These are phyloP conservation scores for Phanerotoma sp. DNA, from an alignment of 2,888 invertebrate genomes.

Conservation along the genomic window DNA sequence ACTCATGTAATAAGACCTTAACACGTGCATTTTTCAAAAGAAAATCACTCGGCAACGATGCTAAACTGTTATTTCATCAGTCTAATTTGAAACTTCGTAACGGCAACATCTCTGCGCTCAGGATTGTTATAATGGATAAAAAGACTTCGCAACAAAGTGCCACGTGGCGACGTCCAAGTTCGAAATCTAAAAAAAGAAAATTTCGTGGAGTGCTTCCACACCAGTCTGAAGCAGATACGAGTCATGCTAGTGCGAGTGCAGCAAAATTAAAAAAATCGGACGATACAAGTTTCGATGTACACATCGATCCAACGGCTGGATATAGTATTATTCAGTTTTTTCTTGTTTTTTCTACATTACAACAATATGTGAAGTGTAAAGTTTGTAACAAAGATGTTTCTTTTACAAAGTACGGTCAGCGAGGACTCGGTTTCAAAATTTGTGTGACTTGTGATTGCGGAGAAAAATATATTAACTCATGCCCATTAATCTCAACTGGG, in stretches of 20 bases:
- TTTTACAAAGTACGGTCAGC: constrained; percentile 25
- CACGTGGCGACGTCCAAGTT: constrained; percentile 24
- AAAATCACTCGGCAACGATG: too few species aligned
- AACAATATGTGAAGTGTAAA: constrained; percentile 28
- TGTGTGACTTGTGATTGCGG: constrained; percentile 30
- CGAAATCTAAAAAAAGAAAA: constrained; percentile 22
- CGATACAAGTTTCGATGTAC: constrained; percentile 23
- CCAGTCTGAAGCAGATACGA: constrained; percentile 16
- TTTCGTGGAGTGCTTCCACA: constrained; percentile 25
- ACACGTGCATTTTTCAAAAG: too few species aligned
- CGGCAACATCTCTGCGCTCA: too few species aligned
- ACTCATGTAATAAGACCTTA: too few species aligned
- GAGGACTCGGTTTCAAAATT: constrained; percentile 32
- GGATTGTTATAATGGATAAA: too few species aligned
- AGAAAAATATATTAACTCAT: constrained; percentile 29
- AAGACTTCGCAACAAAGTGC: constrained; percentile 12
- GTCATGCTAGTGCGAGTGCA: constrained; percentile 24
- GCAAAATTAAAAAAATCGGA: constrained; percentile 18
- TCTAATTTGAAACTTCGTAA: too few species aligned
- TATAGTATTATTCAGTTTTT: constrained; percentile 26
- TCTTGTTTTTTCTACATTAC: constrained; percentile 23
- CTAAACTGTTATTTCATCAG: too few species aligned
- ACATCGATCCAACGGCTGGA: constrained; percentile 10
- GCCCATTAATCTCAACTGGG: constrained; percentile 26
- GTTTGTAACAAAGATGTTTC: constrained; percentile 27